phyloP scores from a whole-genome alignment of 1,140 invertebrate genomes.

The Eumaeus atala region DNA sequence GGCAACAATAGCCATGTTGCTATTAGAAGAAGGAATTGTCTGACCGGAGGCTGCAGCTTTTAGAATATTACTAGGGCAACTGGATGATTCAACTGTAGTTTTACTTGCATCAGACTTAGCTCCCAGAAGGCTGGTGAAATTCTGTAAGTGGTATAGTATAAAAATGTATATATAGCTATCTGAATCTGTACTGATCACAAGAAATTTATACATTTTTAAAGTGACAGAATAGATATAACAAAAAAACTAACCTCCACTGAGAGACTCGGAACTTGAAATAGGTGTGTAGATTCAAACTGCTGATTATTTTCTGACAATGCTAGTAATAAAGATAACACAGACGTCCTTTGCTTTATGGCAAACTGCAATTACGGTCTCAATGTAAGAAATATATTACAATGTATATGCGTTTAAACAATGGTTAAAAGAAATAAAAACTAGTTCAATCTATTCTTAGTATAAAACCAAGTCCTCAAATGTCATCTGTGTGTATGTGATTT shows the following conservation, averaged over 20 bases:
- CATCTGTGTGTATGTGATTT: no score
- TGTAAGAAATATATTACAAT: background rate
- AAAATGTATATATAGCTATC: background rate
- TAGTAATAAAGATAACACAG: constrained; percentile 46
- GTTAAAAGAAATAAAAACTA: constrained; percentile 2
- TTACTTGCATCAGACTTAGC: constrained; percentile 49
- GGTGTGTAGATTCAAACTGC: constrained; percentile 45
- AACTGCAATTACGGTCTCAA: constrained; percentile 40
- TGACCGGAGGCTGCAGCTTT: constrained; percentile 49
- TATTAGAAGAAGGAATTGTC: constrained; percentile 47
- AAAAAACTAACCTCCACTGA: constrained; percentile 38
- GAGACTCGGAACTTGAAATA: constrained; percentile 52
- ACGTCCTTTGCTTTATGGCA: constrained; percentile 55
- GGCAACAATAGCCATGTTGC: constrained; percentile 42
- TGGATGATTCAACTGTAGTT: constrained; percentile 46
- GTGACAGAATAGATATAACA: constrained; percentile 1
- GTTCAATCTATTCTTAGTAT: constrained; percentile 12
- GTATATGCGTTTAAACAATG: background rate
- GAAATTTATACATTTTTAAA: background rate
- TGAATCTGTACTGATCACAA: no score
- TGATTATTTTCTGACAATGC: constrained; percentile 48
- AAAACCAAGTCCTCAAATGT: no score
- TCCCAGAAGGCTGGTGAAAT: constrained; percentile 26
- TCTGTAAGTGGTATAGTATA: constrained; percentile 28
- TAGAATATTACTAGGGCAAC: constrained; percentile 40